phyloP scores from a whole-genome alignment of 2,888 invertebrate genomes.

The Harpalus rufipes region DNA sequence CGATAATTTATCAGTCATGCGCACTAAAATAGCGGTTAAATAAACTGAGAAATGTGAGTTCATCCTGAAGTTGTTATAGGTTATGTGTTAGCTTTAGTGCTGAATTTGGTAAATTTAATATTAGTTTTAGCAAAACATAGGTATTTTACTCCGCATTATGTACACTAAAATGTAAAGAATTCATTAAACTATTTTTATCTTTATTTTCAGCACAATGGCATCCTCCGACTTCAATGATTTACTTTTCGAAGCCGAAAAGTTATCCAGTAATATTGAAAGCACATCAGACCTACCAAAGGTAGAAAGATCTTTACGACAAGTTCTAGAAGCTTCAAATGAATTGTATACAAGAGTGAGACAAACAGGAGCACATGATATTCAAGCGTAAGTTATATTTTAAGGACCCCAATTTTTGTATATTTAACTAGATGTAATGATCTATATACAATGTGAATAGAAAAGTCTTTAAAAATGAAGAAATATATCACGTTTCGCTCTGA shows the following conservation, averaged over 20 bases:
- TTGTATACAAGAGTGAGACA: constrained; percentile 92
- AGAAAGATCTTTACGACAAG: constrained; percentile 93
- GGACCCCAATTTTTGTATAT: background rate
- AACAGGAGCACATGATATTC: constrained; percentile 92
- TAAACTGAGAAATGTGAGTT: background rate
- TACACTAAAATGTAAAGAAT: background rate
- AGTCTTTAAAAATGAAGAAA: too few species aligned
- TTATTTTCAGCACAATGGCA: constrained; percentile 27
- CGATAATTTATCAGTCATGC: background rate
- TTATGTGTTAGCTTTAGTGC: background rate
- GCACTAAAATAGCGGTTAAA: constrained; percentile 22
- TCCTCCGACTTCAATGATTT: constrained; percentile 89
- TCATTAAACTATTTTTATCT: background rate
- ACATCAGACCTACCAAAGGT: constrained; percentile 91
- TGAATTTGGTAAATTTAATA: constrained; percentile 1
- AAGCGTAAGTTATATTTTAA: constrained; percentile 85
- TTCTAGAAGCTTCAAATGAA: constrained; percentile 93
- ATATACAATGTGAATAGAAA: too few species aligned
- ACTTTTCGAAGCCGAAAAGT: constrained; percentile 93
- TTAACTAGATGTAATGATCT: background rate
- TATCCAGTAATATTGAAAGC: constrained; percentile 92
- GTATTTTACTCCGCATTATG: background rate
- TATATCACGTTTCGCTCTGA: too few species aligned
- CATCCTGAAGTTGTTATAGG: background rate
- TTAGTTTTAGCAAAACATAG: background rate